Percentiles rank a stretch among this genome's conserved stretches.
phyloP scores from a whole-genome alignment of 2,797 vertebrate species.

The Gymnoscopelus braueri region DNA sequence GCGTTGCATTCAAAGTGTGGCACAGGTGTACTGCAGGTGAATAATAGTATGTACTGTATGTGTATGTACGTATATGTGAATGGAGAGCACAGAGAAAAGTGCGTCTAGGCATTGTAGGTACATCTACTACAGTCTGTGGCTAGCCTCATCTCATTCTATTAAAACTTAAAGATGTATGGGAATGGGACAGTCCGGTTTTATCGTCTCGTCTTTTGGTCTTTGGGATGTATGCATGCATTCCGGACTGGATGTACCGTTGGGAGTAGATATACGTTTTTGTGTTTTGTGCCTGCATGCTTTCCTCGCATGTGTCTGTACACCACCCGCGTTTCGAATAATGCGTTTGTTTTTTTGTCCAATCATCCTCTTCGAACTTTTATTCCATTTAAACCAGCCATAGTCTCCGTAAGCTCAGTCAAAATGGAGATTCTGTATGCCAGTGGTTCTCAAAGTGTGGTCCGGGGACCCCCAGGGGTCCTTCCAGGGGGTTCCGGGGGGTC shows the following conservation, averaged over 20 bases:
- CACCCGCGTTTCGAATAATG: conserved; percentile 12
- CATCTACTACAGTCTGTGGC: neutral
- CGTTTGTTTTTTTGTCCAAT: neutral
- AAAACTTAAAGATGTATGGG: conserved; percentile 13
- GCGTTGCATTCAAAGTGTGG: conserved; percentile 25
- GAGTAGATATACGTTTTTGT: conserved; percentile 44
- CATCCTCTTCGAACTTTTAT: conserved; percentile 3
- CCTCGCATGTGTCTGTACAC: conserved; percentile 11
- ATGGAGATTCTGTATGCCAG: neutral
- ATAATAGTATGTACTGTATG: neutral
- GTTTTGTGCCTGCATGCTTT: conserved; percentile 55
- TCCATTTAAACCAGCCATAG: neutral
- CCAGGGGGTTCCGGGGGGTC: neutral
- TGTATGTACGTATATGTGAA: no score
- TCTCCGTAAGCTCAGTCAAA: conserved; percentile 2
- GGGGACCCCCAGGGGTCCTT: no score
- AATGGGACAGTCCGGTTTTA: conserved; percentile 12
- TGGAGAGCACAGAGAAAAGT: conserved; percentile 23
- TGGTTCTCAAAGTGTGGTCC: neutral
- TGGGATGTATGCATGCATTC: conserved; percentile 59
- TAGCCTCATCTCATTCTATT: neutral
- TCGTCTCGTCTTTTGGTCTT: conserved; percentile 32
- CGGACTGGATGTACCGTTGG: conserved; percentile 31
- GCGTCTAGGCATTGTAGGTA: conserved; percentile 38
- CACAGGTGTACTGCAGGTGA: conserved; percentile 24